These are phyloP conservation scores for Hyposoter didymator DNA, from an alignment of 2,888 invertebrate species.

Conservation along the genomic window DNA sequence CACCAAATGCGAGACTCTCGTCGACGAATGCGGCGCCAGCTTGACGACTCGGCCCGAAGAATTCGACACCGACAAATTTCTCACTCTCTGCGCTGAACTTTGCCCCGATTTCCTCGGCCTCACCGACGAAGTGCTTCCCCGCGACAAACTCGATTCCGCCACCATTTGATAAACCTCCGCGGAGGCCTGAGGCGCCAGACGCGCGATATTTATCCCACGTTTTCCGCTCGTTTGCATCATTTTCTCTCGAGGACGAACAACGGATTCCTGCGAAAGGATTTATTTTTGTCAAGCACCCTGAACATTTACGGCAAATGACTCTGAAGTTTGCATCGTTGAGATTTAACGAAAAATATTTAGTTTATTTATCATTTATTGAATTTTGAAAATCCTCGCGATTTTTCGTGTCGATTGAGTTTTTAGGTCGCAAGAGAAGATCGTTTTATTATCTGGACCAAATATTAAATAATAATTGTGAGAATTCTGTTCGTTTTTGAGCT, in stretches of 20 bases:
- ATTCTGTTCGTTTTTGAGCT: no score
- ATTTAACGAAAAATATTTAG: no score
- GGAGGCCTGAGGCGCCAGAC: background rate
- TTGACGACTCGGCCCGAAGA: background rate
- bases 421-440: no score
- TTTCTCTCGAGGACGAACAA: background rate
- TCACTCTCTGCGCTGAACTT: background rate
- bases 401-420: no score
- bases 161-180: background rate
- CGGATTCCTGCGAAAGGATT: constrained; percentile 29
- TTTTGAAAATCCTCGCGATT: no score
- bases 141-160: background rate
- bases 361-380: no score
- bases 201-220: background rate
- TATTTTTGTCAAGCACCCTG: no score
- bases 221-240: background rate
- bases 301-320: no score
- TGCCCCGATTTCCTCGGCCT: background rate
- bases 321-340: no score
- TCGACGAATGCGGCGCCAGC: background rate
- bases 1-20: background rate
- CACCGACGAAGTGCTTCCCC: background rate
- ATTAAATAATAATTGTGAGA: no score
- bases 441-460: no score
- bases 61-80: background rate